Base-by-base conservation (phyloP, 1,140 invertebrate species). In the Condylostylus longicornis region DNA sequence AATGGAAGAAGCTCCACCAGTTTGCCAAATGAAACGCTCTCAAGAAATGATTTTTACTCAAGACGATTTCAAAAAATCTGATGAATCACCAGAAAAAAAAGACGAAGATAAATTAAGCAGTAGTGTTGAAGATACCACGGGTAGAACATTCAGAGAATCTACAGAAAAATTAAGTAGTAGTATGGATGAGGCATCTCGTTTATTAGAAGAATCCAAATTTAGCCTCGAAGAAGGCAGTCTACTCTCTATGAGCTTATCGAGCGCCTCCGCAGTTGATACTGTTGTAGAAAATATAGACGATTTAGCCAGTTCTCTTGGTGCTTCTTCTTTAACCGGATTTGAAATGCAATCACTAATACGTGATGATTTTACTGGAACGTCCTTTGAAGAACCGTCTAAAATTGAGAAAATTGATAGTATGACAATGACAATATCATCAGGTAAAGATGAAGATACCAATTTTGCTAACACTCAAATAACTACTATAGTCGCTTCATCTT, bases 41-140 rank as follows among this genome's bases (percentile, higher is more conserved):
- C 77, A 82, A 43, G 84, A 89, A 63, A 88, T 89, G 83, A 81
- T 82, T 42, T 88, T 89, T 56, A 78, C 80, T 51, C 79, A 81
- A 4, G 54, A 59, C 22, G 41, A 66, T n/a, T 52, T 56, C 2
- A 30, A 49, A 43, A 38, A 38, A 33, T 8, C 33, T 2, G 38
- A 49, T 14, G 31, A 40, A 15, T 33, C 33, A 13, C 12, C 42
- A n/a, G 8, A 35, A 0, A 46, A 48, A 17, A 23, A 30, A 2
- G 25, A n/a, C n/a, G 10, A 15, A 14, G 18, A 6, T 33, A 10
- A 23, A 6, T 5, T 6, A 23, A 23, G 5, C 22, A 23, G 22
- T 6, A 23, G 22, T 23, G 22, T 23, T 5, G 22, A 23, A 23
- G 10, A 6, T 23, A 5, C 22, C 5, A 23, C 22, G 5, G 22